These are phyloP conservation scores for Drosophila neocordata DNA, from an alignment of 1,140 invertebrate species.

Conservation along the genomic window DNA sequence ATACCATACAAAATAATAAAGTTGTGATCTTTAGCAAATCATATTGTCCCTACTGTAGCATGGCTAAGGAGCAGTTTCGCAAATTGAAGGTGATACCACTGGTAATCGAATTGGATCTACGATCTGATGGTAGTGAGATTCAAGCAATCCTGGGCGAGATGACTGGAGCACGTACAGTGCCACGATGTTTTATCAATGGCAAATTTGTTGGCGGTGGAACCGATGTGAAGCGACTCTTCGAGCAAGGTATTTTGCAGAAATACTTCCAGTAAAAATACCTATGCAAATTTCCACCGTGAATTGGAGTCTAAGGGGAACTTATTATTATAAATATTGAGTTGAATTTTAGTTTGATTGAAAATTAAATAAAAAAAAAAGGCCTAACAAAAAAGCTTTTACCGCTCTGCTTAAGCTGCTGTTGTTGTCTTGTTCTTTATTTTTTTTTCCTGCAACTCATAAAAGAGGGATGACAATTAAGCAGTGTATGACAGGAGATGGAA, in stretches of 20 bases:
- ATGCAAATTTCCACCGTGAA: background rate
- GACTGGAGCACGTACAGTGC: slow-evolving; percentile 93
- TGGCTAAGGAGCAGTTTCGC: slow-evolving; percentile 91
- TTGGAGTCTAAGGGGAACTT: background rate
- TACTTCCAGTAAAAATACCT: slow-evolving; percentile 53
- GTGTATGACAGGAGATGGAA: slow-evolving; percentile 1
- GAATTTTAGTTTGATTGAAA: background rate
- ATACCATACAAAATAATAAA: slow-evolving; percentile 87
- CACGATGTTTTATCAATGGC: slow-evolving; percentile 95
- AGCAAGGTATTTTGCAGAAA: slow-evolving; percentile 86
- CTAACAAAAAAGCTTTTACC: slow-evolving; percentile 33
- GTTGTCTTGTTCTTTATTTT: slow-evolving; percentile 12
- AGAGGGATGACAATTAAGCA: slow-evolving; percentile 42
- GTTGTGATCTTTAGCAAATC: slow-evolving; percentile 96
- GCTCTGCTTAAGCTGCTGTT: slow-evolving; percentile 46
- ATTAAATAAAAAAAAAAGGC: slow-evolving; percentile 16
- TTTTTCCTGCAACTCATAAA: background rate
- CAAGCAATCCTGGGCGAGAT: slow-evolving; percentile 91
- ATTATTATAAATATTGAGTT: background rate
- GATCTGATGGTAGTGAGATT: slow-evolving; percentile 89
- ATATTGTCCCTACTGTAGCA: slow-evolving; percentile 93
- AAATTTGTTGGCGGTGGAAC: slow-evolving; percentile 95
- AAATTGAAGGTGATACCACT: slow-evolving; percentile 88
- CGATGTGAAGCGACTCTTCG: slow-evolving; percentile 90
- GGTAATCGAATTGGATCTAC: slow-evolving; percentile 91